Evolutionary conservation across 2,888 invertebrate genomes (phyloP), one percentile per base, ranked within the genome.

Genomic region (Drosophila sordidapex): DNA sequence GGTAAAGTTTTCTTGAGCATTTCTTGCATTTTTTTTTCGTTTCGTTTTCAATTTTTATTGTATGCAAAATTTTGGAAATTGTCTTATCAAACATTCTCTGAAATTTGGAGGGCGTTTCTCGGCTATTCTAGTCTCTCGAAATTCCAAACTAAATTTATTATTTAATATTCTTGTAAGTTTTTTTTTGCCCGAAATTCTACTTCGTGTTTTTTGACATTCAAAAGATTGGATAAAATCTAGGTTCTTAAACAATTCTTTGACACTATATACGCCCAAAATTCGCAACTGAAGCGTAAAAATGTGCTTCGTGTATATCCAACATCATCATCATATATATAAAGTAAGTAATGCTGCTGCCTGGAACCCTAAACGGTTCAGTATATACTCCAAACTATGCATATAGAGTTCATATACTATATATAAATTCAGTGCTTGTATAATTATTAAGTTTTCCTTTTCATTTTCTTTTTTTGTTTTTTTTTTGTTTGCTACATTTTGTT

Each of bases 391-490:
- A 83, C 70, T 80, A 87, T 79, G 74, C 70, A 81, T 84, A 79
- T 69, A 73, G 68, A 76, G 67, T 70, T 76, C 69, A 70, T 69
- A 77, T 74, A 62, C 72, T 75, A 73, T 78, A 85, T 89, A 86
- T 90, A 88, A 88, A 88, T 88, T 90, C 89, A 90, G 89, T 87
- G 87, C 89, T 89, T 90, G 74, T 83, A 70, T 81, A 83, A 81
- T 76, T 71, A 77, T 74, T 70, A 65, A 48, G 65, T 54, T 60
- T 70, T 68, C 6, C 4, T 36, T 38, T 38, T 38, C 15, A 4
- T 38, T 38, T 46, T 31, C 35, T 57, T 58, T 36, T 21, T 43
- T 58, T 56, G 0, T 40, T 53, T 60, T 3, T 27, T 27, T 3
- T 25, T 25, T 25, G 25, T 25, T 25, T 43, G 11, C 25, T 49